Percentiles rank a stretch among this genome's conserved stretches.
These are phyloP conservation scores for Pollenia griseotomentosa DNA, from an alignment of 2,888 invertebrate species.

Conservation along the genomic window DNA sequence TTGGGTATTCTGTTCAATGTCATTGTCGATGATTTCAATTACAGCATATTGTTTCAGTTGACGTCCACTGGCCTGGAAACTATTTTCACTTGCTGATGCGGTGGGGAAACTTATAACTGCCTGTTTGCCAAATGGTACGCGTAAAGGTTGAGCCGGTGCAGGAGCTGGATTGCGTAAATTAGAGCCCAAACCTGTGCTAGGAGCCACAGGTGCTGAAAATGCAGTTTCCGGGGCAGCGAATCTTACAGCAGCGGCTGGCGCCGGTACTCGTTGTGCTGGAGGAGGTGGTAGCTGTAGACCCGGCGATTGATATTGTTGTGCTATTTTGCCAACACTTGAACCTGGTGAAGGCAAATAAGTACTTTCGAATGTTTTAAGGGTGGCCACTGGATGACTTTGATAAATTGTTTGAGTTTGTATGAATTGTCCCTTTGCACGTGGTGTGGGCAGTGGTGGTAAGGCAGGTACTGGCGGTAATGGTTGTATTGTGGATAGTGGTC, in stretches of 20 bases:
- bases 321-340: slow-evolving; percentile 58
- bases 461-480: slow-evolving; percentile 81
- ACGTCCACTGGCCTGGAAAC: slow-evolving; percentile 78
- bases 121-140: slow-evolving; percentile 79
- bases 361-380: slow-evolving; percentile 14
- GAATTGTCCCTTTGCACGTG: slow-evolving; percentile 68
- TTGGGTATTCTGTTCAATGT: slow-evolving; percentile 79
- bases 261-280: background rate
- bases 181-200: slow-evolving; percentile 46
- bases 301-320: slow-evolving; percentile 54
- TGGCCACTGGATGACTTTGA: slow-evolving; percentile 71
- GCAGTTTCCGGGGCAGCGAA: background rate
- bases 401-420: slow-evolving; percentile 55
- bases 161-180: slow-evolving; percentile 47
- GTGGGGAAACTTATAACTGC: slow-evolving; percentile 76
- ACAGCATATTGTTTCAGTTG: slow-evolving; percentile 84
- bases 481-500: slow-evolving; percentile 77
- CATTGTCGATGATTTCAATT: slow-evolving; percentile 83
- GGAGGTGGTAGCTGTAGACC: slow-evolving; percentile 5
- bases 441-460: slow-evolving; percentile 79
- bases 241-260: slow-evolving; percentile 6
- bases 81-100: background rate
- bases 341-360: slow-evolving; percentile 26
- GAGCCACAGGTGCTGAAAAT: slow-evolving; percentile 14
- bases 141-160: slow-evolving; percentile 73